Base-by-base conservation (phyloP, 1,140 invertebrate genomes). In the Heliothis subflexa region DNA sequence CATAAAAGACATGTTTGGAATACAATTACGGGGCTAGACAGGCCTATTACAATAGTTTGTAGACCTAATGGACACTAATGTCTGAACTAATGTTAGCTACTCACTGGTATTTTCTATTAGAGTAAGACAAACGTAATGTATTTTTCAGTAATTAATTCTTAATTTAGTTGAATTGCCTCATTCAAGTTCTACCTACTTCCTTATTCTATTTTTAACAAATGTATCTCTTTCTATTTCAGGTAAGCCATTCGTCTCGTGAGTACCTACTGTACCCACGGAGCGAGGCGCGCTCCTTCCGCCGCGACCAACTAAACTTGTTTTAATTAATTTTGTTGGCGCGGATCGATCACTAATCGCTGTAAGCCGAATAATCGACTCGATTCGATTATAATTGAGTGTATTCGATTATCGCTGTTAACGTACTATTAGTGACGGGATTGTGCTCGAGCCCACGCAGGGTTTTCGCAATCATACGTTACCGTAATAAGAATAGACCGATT, bases 281-380 rank as follows among this genome's bases (percentile, higher is more conserved):
- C 14, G 52, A n/a, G 13, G 13, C 33, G 14, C 61, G 33, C 61
- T 64, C 11, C 61, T 14, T 18, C 0, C 33, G 14, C 47, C 18
- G 47, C 50, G 47, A 50, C 18, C 10, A 18, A 18, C 33, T 18
- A 50, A 68, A 68, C 64, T 68, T 50, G 18, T 68, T 68, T 52
- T 68, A 68, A 68, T 68, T 68, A 68, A 68, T 52, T 68, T 68
- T 25, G 47, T 68, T 68, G 12, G 47, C 47, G 47, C 16, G 64
- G 11, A 68, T 68, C 64, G 64, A 68, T 68, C 50, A 68, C 64
- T 68, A 68, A 68, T 68, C 64, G 45, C 47, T 14, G 18, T 50
- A 14, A 50, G 11, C 64, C 45, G 12, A 33, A 49, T 68, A 47
- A 21, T 68, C 64, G 64, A 68, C 18, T 68, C 47, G 18, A 50